Evolutionary conservation across 1,140 invertebrate species (phyloP).

Genomic region (Bradynema listronoti): DNA sequence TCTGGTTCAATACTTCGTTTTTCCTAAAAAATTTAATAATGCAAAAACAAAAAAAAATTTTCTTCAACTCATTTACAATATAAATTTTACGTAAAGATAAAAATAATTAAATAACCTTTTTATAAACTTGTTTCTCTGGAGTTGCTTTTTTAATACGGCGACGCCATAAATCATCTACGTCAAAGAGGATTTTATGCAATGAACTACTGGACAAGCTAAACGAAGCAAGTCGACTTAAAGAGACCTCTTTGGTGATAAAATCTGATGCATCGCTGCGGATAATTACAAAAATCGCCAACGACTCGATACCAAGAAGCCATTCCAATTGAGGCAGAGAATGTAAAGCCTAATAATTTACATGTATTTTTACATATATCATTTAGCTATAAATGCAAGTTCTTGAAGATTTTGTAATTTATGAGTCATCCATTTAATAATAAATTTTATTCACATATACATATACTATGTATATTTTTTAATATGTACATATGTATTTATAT

Average conservation of each 20-base stretch:
- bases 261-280: constrained; percentile 38
- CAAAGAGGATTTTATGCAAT: constrained; percentile 31
- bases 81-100: constrained; percentile 4
- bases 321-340: constrained; percentile 31
- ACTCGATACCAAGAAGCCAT: constrained; percentile 36
- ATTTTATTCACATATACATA: too few relatives aligned
- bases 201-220: not conserved
- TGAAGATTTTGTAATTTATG: not conserved
- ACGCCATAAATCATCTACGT: constrained; percentile 34
- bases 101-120: not conserved
- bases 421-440: not conserved
- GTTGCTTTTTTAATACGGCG: constrained; percentile 13
- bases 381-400: not conserved
- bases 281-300: constrained; percentile 35
- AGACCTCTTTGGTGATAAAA: constrained; percentile 38
- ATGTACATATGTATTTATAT: too few relatives aligned
- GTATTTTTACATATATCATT: constrained; percentile 7
- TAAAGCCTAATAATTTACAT: constrained; percentile 14
- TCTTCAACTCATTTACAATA: not conserved
- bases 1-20: constrained; percentile 34
- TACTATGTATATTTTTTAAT: too few relatives aligned
- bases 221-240: constrained; percentile 9
- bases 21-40: constrained; percentile 8
- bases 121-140: too few relatives aligned
- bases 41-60: not conserved